Base-by-base conservation (phyloP, 2,888 invertebrate species). In the Toxonevra muliebris region DNA sequence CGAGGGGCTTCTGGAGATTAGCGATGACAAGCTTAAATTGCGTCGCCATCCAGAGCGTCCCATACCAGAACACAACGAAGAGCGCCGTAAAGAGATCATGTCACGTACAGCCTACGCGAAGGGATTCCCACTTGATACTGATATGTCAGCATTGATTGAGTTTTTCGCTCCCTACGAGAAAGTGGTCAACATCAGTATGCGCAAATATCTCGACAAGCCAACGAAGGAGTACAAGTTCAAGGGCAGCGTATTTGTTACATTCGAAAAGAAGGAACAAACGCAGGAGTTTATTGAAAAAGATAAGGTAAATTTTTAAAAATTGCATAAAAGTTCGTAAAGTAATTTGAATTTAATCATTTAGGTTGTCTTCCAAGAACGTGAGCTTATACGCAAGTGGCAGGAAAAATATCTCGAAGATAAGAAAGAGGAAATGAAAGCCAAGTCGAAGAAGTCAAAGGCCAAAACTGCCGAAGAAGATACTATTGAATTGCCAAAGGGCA, bases 221-320 rank as follows among this genome's bases (percentile, higher is more conserved):
- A 87, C 88, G 2, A 91, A 92, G 80, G 87, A 88, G 58, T 87
- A 89, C 61, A 84, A 88, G 69, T 95, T 95, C 81, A 95, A 98
- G 86, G 98, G 98, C 61, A 98, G 98, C 1, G 91, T 97, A 60
- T 97, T 97, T 84, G 90, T 92, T 11, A 92, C 94, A 7, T 98
- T 97, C 84, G 90, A 91, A 76, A 92, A 90, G 42, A 87, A 89
- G 64, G 96, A 96, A 65, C 89, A 90, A 80, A 94, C 95, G 2
- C 90, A 93, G 76, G 91, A 90, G 69, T 95, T 96, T 80, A 83
- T 95, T 48, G 90, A 89, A 19, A 86, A 87, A 19, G 91, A 93
- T 74, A 89, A 88, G 71, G 86, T 80, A 71, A 50, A 45, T 17
- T n/a, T 11, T 5, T 19, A 41, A 10, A 7, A 45, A 15, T 15